Evolutionary conservation across 2,888 invertebrate genomes (phyloP).

Genomic region (Drosophila demipolita): DNA sequence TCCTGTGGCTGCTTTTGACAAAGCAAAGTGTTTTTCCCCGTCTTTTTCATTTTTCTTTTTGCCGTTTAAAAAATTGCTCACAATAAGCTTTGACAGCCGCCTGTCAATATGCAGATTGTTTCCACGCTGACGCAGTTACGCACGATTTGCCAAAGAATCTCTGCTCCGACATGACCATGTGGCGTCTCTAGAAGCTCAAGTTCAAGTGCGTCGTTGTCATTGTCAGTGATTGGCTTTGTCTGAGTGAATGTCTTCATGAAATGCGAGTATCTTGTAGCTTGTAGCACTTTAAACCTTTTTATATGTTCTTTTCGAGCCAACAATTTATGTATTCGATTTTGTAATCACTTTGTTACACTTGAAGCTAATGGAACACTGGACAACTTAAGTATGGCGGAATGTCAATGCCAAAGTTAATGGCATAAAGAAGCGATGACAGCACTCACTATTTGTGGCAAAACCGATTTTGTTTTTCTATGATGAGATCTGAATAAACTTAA

Average conservation of each 20-base stretch:
- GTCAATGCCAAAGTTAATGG: slow-evolving; percentile 60
- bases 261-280: slow-evolving; percentile 22
- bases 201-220: slow-evolving; percentile 61
- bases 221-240: slow-evolving; percentile 63
- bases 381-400: slow-evolving; percentile 43
- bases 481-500: not conserved
- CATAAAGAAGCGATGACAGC: slow-evolving; percentile 24
- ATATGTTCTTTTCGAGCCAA: slow-evolving; percentile 50
- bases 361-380: slow-evolving; percentile 32
- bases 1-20: slow-evolving; percentile 72
- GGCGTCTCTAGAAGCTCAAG: slow-evolving; percentile 61
- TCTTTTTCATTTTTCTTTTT: not conserved
- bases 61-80: slow-evolving; percentile 52
- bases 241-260: slow-evolving; percentile 21
- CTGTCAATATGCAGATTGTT: slow-evolving; percentile 81
- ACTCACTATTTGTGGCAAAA: not conserved
- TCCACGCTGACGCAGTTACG: slow-evolving; percentile 58
- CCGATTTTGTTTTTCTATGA: not conserved
- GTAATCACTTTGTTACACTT: slow-evolving; percentile 33
- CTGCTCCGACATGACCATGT: slow-evolving; percentile 34
- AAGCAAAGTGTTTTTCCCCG: slow-evolving; percentile 52
- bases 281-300: slow-evolving; percentile 64
- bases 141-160: slow-evolving; percentile 68
- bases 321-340: slow-evolving; percentile 40
- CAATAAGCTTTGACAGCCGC: slow-evolving; percentile 72